Base-by-base conservation (phyloP, 2,797 vertebrate genomes). In the Microctenopoma stevenorrisi region DNA sequence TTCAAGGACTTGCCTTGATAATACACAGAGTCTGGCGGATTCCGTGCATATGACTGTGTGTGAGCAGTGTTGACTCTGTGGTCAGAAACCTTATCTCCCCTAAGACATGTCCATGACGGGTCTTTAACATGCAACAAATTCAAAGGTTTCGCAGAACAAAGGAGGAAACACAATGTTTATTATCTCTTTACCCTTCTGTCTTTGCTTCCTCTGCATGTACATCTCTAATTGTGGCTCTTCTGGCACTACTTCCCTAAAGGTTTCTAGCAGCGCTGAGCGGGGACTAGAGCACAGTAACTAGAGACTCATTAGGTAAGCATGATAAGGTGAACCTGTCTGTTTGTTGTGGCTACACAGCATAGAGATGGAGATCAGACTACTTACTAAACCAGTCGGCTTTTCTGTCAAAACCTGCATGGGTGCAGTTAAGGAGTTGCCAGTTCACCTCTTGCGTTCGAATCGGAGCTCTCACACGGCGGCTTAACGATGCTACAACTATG, bases 291-390 rank as follows among this genome's bases (percentile, higher is more conserved):
- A 52, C 37, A 60, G 85, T 87, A 89, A 87, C 90, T 15, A 73
- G 83, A 90, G 84, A 86, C 90, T 92, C 85, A 88, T 91, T 91
- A 83, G 85, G 81, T 76, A 65, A 87, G 76, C 76, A 64, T 66
- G 62, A 82, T 64, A 68, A 35, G 81, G 63, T 74, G 74, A 83
- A 74, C 51, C 53, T 64, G 25, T 68, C 25, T 85, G 75, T 85
- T 88, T 92, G 86, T 90, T 91, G 85, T 91, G 84, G 69, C 79
- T 79, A 79, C 84, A 87, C 64, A 26, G 35, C 62, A 56, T 59
- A 48, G 62, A 78, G 65, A 85, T 57, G 49, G 44, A 57, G 22
- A 54, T 66, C 72, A 62, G 52, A 61, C 56, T 35, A 26, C 69
- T 65, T 58, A 68, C 40, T 54, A 11, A 38, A 66, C 46, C 62